A percentile compares a stretch with the other conserved stretches of the same genome.
Evolutionary conservation across 2,888 invertebrate species (phyloP).

Genomic region (Clunio marinus): DNA sequence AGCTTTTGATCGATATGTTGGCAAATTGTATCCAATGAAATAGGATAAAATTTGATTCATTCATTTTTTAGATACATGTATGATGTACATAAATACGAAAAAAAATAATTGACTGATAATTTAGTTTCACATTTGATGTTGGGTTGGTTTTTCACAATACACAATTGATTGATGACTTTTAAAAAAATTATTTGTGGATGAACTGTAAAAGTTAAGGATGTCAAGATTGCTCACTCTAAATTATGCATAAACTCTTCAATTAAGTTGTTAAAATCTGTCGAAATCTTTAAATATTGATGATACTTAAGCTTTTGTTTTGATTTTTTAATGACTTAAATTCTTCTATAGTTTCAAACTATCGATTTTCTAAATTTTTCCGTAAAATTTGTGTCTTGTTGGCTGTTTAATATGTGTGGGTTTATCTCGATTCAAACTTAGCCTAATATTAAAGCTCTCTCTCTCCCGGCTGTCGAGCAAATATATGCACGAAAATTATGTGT

Average conservation of each 20-base stretch:
- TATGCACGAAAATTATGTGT: neutral
- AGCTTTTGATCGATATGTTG: neutral
- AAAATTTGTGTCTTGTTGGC: constrained; percentile 30
- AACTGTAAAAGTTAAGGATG: too few relatives aligned
- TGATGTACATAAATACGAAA: neutral
- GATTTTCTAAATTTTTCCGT: constrained; percentile 23
- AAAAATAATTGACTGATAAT: constrained; percentile 6
- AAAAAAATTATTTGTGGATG: too few relatives aligned
- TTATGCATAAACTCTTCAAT: too few relatives aligned
- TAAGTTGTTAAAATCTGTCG: too few relatives aligned
- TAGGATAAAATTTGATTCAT: neutral
- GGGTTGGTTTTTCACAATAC: too few relatives aligned
- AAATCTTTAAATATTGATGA: too few relatives aligned
- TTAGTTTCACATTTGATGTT: too few relatives aligned
- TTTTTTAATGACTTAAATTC: constrained; percentile 3
- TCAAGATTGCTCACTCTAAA: too few relatives aligned
- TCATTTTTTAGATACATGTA: too few relatives aligned
- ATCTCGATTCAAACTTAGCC: constrained; percentile 14
- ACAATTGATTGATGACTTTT: too few relatives aligned
- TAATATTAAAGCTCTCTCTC: constrained; percentile 8
- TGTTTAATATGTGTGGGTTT: constrained; percentile 27
- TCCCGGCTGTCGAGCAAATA: neutral
- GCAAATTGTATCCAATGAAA: neutral
- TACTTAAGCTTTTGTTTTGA: too few relatives aligned
- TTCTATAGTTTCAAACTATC: constrained; percentile 25